Evolutionary conservation across 2,797 vertebrate genomes (phyloP), one percentile per base, ranked within the genome.

Genomic region (Scleropages formosus): DNA sequence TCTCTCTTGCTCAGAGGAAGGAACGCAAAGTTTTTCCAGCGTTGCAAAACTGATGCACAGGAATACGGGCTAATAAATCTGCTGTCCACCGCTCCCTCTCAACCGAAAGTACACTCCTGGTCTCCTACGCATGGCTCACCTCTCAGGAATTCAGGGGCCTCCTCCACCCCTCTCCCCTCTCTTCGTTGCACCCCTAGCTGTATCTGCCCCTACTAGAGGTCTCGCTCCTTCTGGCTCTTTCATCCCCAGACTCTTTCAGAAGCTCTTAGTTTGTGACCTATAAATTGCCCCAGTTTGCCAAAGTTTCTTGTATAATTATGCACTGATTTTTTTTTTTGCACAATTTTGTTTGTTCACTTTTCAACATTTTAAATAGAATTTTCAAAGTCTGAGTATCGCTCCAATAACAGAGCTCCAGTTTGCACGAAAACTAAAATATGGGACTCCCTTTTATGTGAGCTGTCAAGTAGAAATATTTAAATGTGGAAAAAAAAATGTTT

Each of bases 51-150:
- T 77, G 83, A 66, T 76, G 72, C 71, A 78, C 80, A 72, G 61
- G 78, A 81, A 73, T 80, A 83, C 80, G 81, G 82, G 82, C 65
- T 66, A 78, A 65, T 77, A 75, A 77, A 77, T 80, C 60, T n/a
- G 67, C 56, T 46, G 75, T 84, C 73, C 74, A 78, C 82, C 74
- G 81, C 80, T 80, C 83, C 83, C 79, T 84, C 84, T 81, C 74
- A 87, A 80, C 84, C 81, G 88, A 91, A 92, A 90, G 89, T 87
- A 79, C 80, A 86, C 71, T 65, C 82, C 80, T 22, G 10, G 80
- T 81, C 67, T 92, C 91, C 92, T 83, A 84, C 91, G 44, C 88
- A 86, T 80, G 65, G 74, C 87, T 94, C 90, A 92, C 89, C 86
- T 89, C 89, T 80, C 83, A 87, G 88, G 92, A 92, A 92, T 93